Conservation (phyloP, 2,797 vertebrate genomes). For the Parauchenoglanis punctatus region DNA sequence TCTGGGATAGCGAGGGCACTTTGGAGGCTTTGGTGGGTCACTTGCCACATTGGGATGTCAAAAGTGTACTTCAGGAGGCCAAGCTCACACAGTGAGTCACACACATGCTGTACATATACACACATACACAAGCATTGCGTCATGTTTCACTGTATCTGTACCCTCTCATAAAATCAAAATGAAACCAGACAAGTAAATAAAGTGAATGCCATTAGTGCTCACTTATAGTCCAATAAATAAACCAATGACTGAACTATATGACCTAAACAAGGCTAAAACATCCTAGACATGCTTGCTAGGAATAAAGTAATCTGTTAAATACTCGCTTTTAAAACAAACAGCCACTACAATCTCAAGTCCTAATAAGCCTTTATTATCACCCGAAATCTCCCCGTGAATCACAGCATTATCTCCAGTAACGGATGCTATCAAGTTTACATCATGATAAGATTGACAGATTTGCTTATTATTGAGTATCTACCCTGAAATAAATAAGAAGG, state of each 20-base stretch:
- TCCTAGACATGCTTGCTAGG: neutral
- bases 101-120: neutral
- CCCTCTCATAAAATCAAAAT: neutral
- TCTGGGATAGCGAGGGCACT: conserved; percentile 68
- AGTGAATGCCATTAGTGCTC: neutral
- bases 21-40: conserved; percentile 76
- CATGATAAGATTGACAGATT: neutral
- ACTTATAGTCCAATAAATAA: neutral
- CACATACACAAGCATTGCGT: neutral
- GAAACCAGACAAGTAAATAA: neutral
- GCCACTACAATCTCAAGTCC: neutral
- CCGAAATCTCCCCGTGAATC: neutral
- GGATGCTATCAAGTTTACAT: neutral
- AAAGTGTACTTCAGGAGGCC: conserved; percentile 66
- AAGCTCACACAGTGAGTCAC: conserved; percentile 70
- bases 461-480: neutral
- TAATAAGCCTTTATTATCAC: neutral
- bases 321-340: neutral
- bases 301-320: neutral
- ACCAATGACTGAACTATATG: neutral
- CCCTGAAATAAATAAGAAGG: neutral
- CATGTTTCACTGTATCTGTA: neutral
- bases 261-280: neutral
- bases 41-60: conserved; percentile 75
- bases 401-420: neutral